Evolutionary conservation across 2,888 invertebrate genomes (phyloP).

Genomic region (Calephelis perditalis): DNA sequence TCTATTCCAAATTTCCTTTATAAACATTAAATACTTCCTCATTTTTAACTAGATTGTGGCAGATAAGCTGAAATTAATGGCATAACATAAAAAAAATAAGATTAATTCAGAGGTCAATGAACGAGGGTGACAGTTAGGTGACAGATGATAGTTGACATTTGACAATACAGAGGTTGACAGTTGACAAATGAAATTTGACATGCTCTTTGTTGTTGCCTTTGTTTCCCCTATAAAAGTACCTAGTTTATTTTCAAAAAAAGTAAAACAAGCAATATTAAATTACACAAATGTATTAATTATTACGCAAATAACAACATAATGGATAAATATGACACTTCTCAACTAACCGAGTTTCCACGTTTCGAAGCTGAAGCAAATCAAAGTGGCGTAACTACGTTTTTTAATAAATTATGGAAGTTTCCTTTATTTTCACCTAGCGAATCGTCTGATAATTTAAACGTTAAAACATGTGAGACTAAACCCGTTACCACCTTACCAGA

Average conservation of each 20-base stretch:
- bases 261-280: too few relatives aligned
- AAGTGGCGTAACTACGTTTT: constrained; percentile 84
- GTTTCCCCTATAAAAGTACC: neutral
- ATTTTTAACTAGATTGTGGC: too few relatives aligned
- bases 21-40: too few relatives aligned
- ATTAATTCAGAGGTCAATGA: too few relatives aligned
- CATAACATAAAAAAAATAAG: too few relatives aligned
- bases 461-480: constrained; percentile 41
- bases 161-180: neutral
- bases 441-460: constrained; percentile 42
- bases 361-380: constrained; percentile 86
- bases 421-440: constrained; percentile 76
- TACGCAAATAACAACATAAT: constrained; percentile 34
- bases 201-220: neutral
- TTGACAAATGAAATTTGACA: neutral
- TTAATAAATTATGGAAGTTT: constrained; percentile 86
- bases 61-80: too few relatives aligned
- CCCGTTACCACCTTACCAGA: constrained; percentile 27
- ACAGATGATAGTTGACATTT: too few relatives aligned
- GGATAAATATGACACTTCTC: constrained; percentile 69
- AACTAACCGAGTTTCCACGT: constrained; percentile 74
- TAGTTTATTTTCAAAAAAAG: too few relatives aligned
- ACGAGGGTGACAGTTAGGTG: too few relatives aligned
- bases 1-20: too few relatives aligned
- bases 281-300: too few relatives aligned